Conservation (phyloP, 2,113 vertebrate genomes). For the Coptodon bakossiorum region DNA sequence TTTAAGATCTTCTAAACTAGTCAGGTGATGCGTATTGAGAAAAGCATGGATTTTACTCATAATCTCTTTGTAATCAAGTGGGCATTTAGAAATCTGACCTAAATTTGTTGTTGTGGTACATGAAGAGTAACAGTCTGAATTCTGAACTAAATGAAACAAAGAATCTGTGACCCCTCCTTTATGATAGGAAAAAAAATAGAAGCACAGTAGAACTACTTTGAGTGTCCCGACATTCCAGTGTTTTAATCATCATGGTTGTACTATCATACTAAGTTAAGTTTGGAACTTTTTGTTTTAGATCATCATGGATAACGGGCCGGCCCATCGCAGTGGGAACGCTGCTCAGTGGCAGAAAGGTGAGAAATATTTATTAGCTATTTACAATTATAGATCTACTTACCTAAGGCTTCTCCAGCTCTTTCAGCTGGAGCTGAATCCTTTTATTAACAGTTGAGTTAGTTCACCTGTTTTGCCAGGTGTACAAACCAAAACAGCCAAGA, state of each 20-base stretch:
- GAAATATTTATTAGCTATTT: no score
- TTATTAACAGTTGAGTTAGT: background rate
- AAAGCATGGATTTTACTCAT: background rate
- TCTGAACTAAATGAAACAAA: background rate
- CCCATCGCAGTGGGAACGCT: conserved; percentile 55
- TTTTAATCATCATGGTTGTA: background rate
- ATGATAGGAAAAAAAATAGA: background rate
- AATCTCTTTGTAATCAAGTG: background rate
- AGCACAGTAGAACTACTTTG: background rate
- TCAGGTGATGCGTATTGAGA: background rate
- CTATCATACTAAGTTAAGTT: background rate
- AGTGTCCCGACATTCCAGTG: background rate
- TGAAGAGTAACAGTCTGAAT: background rate
- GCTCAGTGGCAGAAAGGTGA: conserved; percentile 72
- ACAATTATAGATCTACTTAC: background rate
- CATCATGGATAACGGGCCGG: conserved; percentile 78
- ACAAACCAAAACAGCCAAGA: background rate
- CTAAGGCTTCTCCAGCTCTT: background rate
- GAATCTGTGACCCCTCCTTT: background rate
- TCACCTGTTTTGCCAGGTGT: background rate
- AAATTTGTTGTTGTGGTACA: background rate
- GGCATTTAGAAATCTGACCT: background rate
- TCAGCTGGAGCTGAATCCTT: background rate
- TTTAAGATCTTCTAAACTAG: background rate
- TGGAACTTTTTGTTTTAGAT: conserved; percentile 53